Evolutionary conservation across 2,113 vertebrate genomes (phyloP), one percentile per base, ranked within the genome.

Genomic region (Ochotona curzoniae): DNA sequence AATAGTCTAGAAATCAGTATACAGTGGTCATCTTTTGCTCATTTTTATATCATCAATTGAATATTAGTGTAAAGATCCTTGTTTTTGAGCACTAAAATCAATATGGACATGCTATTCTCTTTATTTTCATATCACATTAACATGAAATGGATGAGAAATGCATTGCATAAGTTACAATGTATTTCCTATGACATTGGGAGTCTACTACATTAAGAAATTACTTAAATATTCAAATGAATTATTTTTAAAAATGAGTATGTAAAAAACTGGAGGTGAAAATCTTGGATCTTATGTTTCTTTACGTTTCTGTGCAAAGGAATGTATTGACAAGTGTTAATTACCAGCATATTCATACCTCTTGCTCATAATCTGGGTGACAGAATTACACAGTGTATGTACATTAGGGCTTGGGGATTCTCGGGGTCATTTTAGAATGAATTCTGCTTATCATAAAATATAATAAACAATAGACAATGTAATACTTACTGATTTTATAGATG

Each of bases 21-120:
- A 57, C 70, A 89, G 64, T 94, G 88, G 70, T n/a, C 71, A 87
- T 51, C 71, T 75, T 88, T 93, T 75, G 38, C 30, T 93, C 60
- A 66, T 83, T 89, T 86, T 60, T 60, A 25, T 70, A 89, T 32
- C 44, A 79, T 69, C 17, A 38, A 91, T 32, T 61, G 74, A 96
- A 89, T 83, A 23, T 1, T 12, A 61, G 85, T 83, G 57, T 38
- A 28, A 61, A 11, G 2, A 44, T 23, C 47, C 20, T 38, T 63
- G 86, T 94, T 70, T 21, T 73, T 13, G 28, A 63, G 32, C 88
- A 30, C 85, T 25, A 82, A 95, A 95, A 90, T 85, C 83, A 92
- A 95, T 83, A 60, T 82, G 21, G 57, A 57, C 17, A 57, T 57
- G 54, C 54, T 20, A 57, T 57, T 57, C 54, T 57, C 18, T 18